Evolutionary conservation across 2,888 invertebrate genomes (phyloP), one percentile per base, ranked within the genome.

Genomic region (Emmelina monodactyla): DNA sequence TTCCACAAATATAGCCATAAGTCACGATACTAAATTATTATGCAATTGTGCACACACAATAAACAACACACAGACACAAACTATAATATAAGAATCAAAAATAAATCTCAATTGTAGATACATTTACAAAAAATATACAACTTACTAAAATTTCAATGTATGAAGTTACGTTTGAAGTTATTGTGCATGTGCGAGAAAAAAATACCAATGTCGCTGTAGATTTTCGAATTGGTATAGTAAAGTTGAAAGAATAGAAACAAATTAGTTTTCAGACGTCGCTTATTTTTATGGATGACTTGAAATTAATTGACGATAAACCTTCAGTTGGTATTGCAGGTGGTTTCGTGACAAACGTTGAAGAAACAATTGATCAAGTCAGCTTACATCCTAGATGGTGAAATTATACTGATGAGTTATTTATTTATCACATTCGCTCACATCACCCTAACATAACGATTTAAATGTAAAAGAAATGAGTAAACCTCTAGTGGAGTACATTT

Each of bases 281-380:
- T 76, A 72, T 50, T 44, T 40, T 67, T 76, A 75, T 67, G 60
- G 64, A 73, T 78, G 76, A 76, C 78, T 75, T 76, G 71, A 76
- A 78, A 70, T 65, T 78, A 78, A 78, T 78, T 78, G 76, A 78
- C 76, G n/a, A 67, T 56, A 56, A 64, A 68, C 61, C 51, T 57
- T 61, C 51, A 55, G 55, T 55, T 49, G 53, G 56, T 50, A 53
- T 5, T 19, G 5, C 5, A 25, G 25, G 25, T 7, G 11, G 25
- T 25, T 7, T n/a, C n/a, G n/a, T 67, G 68, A 69, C 63, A 60
- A 58, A 62, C 42, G 4, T 10, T 25, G 11, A 25, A 25, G 25
- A 25, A 25, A 25, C 25, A 25, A 25, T 25, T 25, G 4, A 4
- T 7, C n/a, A n/a, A n/a, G n/a, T n/a, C 25, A 57, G 55, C 64